Conservation (phyloP, 1,140 invertebrate species). For the Drosophila neocordata region DNA sequence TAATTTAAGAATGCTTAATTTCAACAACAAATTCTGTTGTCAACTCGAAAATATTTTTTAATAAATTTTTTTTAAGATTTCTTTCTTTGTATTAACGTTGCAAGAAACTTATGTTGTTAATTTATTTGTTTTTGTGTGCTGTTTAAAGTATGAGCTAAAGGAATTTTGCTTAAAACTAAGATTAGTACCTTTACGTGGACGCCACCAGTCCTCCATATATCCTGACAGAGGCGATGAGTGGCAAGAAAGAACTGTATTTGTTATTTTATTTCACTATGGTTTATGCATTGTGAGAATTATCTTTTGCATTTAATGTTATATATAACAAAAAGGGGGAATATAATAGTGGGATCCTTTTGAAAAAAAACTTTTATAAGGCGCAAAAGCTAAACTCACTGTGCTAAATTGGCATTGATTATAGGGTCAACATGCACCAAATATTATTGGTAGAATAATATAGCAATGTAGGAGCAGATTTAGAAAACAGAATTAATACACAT, state of each 20-base stretch:
- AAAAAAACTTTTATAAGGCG: slow-evolving; percentile 12
- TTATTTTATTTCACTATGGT: slow-evolving; percentile 82
- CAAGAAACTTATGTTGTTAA: background rate
- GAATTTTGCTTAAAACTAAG: slow-evolving; percentile 70
- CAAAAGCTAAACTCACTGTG: slow-evolving; percentile 7
- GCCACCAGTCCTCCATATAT: slow-evolving; percentile 98
- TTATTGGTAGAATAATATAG: background rate
- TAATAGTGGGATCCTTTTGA: background rate
- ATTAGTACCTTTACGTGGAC: slow-evolving; percentile 94
- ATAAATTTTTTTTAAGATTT: too few relatives aligned
- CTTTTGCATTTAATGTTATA: slow-evolving; percentile 10
- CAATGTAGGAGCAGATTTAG: background rate
- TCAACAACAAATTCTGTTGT: too few relatives aligned
- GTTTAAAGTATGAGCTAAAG: slow-evolving; percentile 42
- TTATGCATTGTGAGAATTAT: slow-evolving; percentile 21
- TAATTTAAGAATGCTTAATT: too few relatives aligned
- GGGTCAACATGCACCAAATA: slow-evolving; percentile 37
- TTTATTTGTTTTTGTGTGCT: slow-evolving; percentile 23
- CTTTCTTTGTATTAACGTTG: slow-evolving; percentile 24
- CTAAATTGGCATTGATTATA: background rate
- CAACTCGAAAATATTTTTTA: too few relatives aligned
- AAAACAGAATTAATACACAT: background rate
- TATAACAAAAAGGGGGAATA: background rate
- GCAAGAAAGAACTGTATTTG: slow-evolving; percentile 87
- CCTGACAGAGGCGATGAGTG: slow-evolving; percentile 96